Conservation (phyloP, 2,888 invertebrate species). For the Acleris cristana region DNA sequence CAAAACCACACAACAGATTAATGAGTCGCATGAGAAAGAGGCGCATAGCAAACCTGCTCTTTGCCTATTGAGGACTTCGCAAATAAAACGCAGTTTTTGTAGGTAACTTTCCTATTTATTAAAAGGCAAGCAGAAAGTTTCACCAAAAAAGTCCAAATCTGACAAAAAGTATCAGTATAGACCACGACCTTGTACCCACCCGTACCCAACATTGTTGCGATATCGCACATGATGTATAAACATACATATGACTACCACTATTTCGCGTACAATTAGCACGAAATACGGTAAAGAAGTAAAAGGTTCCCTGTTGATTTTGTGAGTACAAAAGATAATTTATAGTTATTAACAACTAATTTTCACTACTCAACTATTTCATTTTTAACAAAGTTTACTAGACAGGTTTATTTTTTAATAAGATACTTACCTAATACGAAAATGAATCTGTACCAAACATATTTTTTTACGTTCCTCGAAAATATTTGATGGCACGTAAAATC, state of each 20-base stretch:
- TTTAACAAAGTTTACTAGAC: not conserved
- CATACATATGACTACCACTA: slow-evolving; percentile 37
- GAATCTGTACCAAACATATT: no score
- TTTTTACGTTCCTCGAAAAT: not conserved
- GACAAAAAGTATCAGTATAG: slow-evolving; percentile 10
- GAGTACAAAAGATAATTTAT: slow-evolving; percentile 35
- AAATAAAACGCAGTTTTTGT: not conserved
- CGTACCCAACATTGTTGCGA: slow-evolving; percentile 41
- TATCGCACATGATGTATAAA: slow-evolving; percentile 30
- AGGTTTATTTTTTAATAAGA: no score
- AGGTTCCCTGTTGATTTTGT: slow-evolving; percentile 66
- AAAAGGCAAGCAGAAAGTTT: slow-evolving; percentile 23
- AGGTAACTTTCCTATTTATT: not conserved
- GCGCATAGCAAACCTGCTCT: slow-evolving; percentile 1
- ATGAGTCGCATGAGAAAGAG: not conserved
- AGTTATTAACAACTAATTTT: slow-evolving; percentile 14
- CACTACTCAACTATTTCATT: not conserved
- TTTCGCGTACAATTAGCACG: slow-evolving; percentile 54
- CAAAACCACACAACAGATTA: not conserved
- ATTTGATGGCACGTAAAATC: slow-evolving; percentile 18
- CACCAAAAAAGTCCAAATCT: slow-evolving; percentile 8
- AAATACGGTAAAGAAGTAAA: slow-evolving; percentile 59
- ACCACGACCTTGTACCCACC: slow-evolving; percentile 40
- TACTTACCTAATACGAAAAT: no score
- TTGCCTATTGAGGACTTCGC: slow-evolving; percentile 1